phyloP scores from a whole-genome alignment of 2,888 invertebrate species.

The Phytoseiulus persimilis region DNA sequence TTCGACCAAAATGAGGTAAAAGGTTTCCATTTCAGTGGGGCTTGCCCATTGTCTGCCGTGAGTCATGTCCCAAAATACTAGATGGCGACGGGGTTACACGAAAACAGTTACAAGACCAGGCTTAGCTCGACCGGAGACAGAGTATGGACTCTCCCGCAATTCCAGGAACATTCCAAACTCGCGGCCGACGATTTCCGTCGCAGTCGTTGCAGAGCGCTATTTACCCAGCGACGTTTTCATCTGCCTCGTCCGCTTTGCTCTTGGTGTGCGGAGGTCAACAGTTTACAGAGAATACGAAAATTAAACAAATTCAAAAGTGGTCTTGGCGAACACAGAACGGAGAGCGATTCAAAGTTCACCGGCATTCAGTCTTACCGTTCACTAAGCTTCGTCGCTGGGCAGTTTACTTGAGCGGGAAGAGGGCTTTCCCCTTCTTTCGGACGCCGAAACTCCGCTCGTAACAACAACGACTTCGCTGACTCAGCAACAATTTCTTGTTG shows the following conservation, averaged over 20 bases:
- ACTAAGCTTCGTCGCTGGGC: neutral
- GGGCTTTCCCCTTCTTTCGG: neutral
- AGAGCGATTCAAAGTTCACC: neutral
- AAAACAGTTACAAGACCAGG: too few species aligned
- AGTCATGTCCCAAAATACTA: too few species aligned
- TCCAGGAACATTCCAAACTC: neutral
- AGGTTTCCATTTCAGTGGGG: too few species aligned
- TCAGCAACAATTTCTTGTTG: neutral
- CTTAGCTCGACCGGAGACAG: too few species aligned
- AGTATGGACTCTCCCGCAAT: neutral
- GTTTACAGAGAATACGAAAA: neutral
- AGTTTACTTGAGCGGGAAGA: neutral
- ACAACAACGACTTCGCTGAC: neutral
- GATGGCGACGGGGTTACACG: too few species aligned
- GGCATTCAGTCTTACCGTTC: neutral
- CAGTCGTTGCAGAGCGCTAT: neutral
- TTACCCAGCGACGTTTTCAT: neutral
- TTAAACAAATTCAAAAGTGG: slow-evolving; percentile 5
- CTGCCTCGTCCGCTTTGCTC: neutral
- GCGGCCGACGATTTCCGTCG: neutral
- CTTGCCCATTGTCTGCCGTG: too few species aligned
- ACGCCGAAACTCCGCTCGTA: too few species aligned
- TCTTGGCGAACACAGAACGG: neutral
- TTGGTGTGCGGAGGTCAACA: neutral
- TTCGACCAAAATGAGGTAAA: too few species aligned